Conservation (phyloP, 2,888 invertebrate genomes). For the Drosophila crucigera region DNA sequence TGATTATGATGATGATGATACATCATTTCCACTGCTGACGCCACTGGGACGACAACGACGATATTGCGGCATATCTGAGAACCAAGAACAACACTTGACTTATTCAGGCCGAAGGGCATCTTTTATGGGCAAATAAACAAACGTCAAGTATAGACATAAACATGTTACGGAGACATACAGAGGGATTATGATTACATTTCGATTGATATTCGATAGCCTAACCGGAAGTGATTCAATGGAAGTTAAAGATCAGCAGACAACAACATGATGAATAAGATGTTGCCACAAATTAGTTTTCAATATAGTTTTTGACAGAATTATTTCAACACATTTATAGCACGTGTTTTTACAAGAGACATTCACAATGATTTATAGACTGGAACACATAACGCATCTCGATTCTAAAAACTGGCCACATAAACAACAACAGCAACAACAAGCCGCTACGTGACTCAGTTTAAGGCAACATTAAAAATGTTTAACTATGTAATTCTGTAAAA, state of each 20-base stretch:
- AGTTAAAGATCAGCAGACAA: conserved; percentile 24
- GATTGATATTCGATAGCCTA: conserved; percentile 47
- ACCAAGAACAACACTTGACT: conserved; percentile 47
- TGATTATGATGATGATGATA: conserved; percentile 42
- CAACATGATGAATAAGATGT: not conserved
- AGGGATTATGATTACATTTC: conserved; percentile 20
- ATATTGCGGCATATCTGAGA: conserved; percentile 25
- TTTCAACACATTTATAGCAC: conserved; percentile 34
- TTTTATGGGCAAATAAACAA: conserved; percentile 57
- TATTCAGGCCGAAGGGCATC: conserved; percentile 32
- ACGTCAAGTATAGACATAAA: conserved; percentile 25
- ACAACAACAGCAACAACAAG: conserved; percentile 7
- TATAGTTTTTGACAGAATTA: not conserved
- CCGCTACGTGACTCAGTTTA: conserved; percentile 43
- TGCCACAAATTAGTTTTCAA: not conserved
- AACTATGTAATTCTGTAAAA: conserved; percentile 37
- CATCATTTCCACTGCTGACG: conserved; percentile 74
- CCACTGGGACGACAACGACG: conserved; percentile 37
- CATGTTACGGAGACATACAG: conserved; percentile 21
- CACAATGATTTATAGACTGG: conserved; percentile 50
- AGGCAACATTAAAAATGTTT: conserved; percentile 29
- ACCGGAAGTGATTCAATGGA: not conserved
- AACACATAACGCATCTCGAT: conserved; percentile 24
- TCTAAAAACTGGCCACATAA: conserved; percentile 22
- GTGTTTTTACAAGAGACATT: conserved; percentile 32